A percentile compares a stretch with the other conserved stretches of the same genome.
Evolutionary conservation across 2,113 vertebrate genomes (phyloP).

Genomic region (Psittacus erithacus): DNA sequence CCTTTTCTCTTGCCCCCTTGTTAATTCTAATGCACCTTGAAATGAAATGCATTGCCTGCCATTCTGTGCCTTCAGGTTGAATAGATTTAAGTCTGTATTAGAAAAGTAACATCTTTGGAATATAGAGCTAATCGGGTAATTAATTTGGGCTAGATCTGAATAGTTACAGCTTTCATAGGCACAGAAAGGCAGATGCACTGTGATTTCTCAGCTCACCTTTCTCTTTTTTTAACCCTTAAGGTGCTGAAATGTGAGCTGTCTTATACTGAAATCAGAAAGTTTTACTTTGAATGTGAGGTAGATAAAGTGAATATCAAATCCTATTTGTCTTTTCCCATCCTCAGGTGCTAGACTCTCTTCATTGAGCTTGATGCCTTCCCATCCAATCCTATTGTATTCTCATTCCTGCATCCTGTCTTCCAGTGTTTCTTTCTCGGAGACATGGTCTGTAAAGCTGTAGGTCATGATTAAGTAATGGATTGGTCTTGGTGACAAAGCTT

Average conservation of each 20-base stretch:
- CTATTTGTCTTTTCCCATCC: background rate
- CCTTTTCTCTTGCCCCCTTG: fast-evolving
- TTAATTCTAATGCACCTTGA: background rate
- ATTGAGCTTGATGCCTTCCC: background rate
- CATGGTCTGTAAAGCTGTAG: background rate
- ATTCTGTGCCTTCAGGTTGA: background rate
- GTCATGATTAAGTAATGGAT: background rate
- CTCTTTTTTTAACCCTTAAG: background rate
- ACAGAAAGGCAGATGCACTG: background rate
- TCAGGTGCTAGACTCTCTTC: background rate
- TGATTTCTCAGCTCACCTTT: background rate
- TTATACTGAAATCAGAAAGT: background rate
- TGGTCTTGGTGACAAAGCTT: background rate
- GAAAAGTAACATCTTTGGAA: background rate
- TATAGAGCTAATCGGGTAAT: background rate
- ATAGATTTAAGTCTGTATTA: background rate
- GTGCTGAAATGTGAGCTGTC: background rate
- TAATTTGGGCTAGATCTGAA: background rate
- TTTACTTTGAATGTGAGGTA: background rate
- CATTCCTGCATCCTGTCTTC: background rate
- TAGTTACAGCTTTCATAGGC: background rate
- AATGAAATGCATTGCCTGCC: background rate
- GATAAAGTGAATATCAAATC: background rate
- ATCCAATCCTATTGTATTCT: fast-evolving
- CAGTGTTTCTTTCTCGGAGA: background rate